Evolutionary conservation across 1,140 invertebrate genomes (phyloP).

Genomic region (Pseudomyrmex sp.): DNA sequence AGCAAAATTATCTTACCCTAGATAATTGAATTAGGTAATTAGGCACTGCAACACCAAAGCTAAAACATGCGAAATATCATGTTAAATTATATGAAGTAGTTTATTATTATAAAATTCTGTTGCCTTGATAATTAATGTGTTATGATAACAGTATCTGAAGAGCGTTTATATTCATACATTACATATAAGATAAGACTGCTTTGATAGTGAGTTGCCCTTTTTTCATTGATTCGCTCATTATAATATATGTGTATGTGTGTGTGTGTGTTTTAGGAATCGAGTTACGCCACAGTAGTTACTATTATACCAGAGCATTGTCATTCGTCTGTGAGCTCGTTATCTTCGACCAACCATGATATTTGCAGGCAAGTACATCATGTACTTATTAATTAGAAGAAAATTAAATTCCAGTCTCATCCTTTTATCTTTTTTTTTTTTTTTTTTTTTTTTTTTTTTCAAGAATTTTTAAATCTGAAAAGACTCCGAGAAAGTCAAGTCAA

Average conservation of each 20-base stretch:
- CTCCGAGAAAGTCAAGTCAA: too few species aligned
- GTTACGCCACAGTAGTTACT: conserved; percentile 79
- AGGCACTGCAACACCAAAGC: neutral
- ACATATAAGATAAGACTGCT: conserved; percentile 5
- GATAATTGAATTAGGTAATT: neutral
- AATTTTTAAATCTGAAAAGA: too few species aligned
- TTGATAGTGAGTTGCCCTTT: conserved; percentile 28
- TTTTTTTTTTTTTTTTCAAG: too few species aligned
- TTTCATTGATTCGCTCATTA: neutral
- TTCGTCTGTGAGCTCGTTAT: conserved; percentile 81
- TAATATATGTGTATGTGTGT: conserved; percentile 22
- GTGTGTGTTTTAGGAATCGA: conserved; percentile 75
- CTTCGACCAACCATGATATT: conserved; percentile 82
- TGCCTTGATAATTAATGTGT: conserved; percentile 8
- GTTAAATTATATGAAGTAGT: neutral
- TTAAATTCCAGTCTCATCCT: too few species aligned
- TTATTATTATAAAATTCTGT: conserved; percentile 13
- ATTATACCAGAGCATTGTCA: conserved; percentile 81
- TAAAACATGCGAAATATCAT: neutral
- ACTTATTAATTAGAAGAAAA: too few species aligned
- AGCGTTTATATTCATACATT: conserved; percentile 13
- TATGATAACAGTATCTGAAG: neutral
- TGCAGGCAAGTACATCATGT: conserved; percentile 75
- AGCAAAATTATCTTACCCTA: too few species aligned
- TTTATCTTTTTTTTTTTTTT: too few species aligned